These are phyloP conservation scores for Polyodon spathula DNA, from an alignment of 2,113 vertebrate species.

Conservation along the genomic window DNA sequence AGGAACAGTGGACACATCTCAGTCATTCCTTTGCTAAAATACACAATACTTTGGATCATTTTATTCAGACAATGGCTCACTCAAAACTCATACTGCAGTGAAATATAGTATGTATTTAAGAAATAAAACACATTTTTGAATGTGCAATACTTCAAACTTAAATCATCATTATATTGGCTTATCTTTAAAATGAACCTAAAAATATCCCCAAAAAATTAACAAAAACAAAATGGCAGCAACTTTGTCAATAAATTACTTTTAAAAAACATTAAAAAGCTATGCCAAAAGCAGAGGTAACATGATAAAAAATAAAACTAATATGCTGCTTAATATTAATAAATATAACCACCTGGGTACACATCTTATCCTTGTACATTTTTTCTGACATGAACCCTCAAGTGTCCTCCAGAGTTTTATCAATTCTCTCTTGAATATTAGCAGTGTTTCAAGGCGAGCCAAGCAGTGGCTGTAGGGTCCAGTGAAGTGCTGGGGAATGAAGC, in stretches of 20 bases:
- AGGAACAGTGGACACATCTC: neutral
- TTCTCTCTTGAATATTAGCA: constrained; percentile 32
- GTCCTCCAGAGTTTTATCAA: constrained; percentile 1
- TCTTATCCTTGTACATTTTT: constrained; percentile 49
- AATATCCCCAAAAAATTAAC: constrained; percentile 12
- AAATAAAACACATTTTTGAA: constrained; percentile 39
- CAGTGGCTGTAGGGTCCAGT: constrained; percentile 45
- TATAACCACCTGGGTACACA: constrained; percentile 78
- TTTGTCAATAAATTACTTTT: constrained; percentile 47
- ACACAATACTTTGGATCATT: constrained; percentile 26
- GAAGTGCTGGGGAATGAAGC: constrained; percentile 59
- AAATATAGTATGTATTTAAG: constrained; percentile 57
- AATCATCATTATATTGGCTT: constrained; percentile 24
- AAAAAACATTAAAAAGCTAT: constrained; percentile 26
- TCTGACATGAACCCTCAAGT: constrained; percentile 20
- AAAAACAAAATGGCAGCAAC: constrained; percentile 26
- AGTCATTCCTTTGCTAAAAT: too few relatives aligned
- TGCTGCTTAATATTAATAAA: constrained; percentile 66
- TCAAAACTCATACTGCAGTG: too few relatives aligned
- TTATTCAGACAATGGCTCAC: constrained; percentile 35
- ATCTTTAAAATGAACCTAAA: constrained; percentile 27
- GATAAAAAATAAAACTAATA: constrained; percentile 61
- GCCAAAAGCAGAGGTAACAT: constrained; percentile 56
- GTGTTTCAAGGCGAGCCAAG: constrained; percentile 25
- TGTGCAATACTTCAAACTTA: constrained; percentile 26